phyloP scores from a whole-genome alignment of 2,113 vertebrate genomes.

The Apteryx mantelli region DNA sequence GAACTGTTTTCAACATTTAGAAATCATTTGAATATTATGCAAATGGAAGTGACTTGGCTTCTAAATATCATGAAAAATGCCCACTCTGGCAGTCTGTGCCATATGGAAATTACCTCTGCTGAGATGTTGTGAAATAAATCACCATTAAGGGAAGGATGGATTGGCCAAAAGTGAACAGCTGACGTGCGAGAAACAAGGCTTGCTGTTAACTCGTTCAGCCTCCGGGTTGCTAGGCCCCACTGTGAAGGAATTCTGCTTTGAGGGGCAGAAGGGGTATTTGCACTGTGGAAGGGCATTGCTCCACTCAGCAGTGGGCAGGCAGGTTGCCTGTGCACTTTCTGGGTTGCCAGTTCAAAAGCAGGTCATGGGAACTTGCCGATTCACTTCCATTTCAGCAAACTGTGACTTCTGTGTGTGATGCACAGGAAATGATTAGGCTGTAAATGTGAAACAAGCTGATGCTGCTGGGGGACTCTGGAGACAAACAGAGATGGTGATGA shows the following conservation, averaged over 20 bases:
- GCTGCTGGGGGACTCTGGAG: background rate
- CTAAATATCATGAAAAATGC: slow-evolving; percentile 54
- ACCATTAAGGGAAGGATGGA: slow-evolving; percentile 18
- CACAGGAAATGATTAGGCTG: background rate
- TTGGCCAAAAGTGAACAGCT: slow-evolving; percentile 5
- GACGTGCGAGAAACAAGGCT: background rate
- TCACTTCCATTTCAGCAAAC: background rate
- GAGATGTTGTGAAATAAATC: slow-evolving; percentile 34
- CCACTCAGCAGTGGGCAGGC: rapidly evolving
- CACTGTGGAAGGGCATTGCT: background rate
- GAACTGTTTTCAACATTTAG: slow-evolving; percentile 37
- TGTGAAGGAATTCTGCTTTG: rapidly evolving
- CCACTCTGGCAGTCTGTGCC: slow-evolving; percentile 34
- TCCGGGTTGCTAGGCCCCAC: rapidly evolving
- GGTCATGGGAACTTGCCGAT: background rate
- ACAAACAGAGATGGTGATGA: background rate
- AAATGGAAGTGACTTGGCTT: slow-evolving; percentile 44
- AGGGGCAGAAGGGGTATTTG: rapidly evolving
- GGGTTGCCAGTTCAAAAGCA: background rate
- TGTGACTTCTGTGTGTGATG: background rate
- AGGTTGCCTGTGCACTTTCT: background rate
- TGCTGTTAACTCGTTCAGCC: background rate
- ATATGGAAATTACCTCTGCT: slow-evolving; percentile 50
- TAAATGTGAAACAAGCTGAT: background rate
- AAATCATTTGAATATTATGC: slow-evolving; percentile 55